Conservation (phyloP, 2,888 invertebrate species). For the Horisme vitalbata region DNA sequence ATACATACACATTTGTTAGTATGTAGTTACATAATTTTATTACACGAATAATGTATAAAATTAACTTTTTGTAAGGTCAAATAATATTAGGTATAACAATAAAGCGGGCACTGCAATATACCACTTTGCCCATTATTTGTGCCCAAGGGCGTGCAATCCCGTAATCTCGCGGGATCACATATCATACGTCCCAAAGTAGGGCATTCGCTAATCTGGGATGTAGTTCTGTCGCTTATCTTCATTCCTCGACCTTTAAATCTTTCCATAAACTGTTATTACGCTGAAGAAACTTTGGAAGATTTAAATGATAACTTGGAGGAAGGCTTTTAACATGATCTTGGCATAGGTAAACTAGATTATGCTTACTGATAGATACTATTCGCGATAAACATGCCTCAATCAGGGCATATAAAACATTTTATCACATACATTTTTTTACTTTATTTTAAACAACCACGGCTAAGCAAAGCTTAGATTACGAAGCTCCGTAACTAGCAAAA, state of each 20-base stretch:
- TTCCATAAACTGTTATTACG: conserved; percentile 14
- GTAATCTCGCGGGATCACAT: conserved; percentile 20
- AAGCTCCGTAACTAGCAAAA: conserved; percentile 14
- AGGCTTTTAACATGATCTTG: not conserved
- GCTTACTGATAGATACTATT: too few species aligned
- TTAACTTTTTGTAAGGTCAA: not conserved
- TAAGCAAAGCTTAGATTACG: conserved; percentile 7
- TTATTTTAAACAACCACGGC: not conserved
- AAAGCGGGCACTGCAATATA: not conserved
- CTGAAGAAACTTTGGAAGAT: conserved; percentile 5
- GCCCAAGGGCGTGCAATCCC: conserved; percentile 11
- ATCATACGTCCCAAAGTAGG: conserved; percentile 14
- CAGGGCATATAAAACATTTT: too few species aligned
- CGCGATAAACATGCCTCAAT: too few species aligned
- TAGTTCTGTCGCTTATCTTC: conserved; percentile 14
- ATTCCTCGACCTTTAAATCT: conserved; percentile 11
- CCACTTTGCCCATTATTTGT: not conserved
- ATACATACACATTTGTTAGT: too few species aligned
- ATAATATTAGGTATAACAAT: not conserved
- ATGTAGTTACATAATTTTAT: too few species aligned
- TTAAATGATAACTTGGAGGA: not conserved
- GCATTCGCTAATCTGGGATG: conserved; percentile 21
- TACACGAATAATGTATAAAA: not conserved
- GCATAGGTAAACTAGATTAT: too few species aligned
- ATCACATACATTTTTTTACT: not conserved